Conservation (phyloP, 1,140 invertebrate species). For the Brachionus plicatilis region DNA sequence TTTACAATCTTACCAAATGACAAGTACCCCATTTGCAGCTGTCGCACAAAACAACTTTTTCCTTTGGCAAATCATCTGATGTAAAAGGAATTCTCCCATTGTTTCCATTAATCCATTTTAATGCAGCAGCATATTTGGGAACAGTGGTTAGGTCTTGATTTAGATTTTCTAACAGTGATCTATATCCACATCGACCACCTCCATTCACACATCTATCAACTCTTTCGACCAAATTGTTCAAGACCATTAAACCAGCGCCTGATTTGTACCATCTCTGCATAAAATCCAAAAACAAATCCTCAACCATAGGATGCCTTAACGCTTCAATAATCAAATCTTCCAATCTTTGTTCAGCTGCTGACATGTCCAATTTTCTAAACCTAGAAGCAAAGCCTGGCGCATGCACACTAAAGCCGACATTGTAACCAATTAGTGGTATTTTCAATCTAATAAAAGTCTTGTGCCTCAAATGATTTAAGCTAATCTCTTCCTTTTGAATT, state of each 20-base stretch:
- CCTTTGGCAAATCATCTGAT: constrained; percentile 1
- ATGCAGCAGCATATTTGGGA: constrained; percentile 44
- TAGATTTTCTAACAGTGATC: constrained; percentile 46
- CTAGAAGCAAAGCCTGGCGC: neutral
- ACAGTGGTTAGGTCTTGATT: constrained; percentile 44
- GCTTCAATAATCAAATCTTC: constrained; percentile 22
- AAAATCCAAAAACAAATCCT: neutral
- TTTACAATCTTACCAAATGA: neutral
- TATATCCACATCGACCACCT: constrained; percentile 44
- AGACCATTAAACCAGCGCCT: neutral
- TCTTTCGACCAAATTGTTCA: neutral
- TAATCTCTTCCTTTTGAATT: neutral
- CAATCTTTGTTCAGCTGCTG: neutral
- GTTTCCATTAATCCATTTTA: constrained; percentile 40
- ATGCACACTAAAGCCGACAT: constrained; percentile 6
- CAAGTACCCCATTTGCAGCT: neutral
- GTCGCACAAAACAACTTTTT: neutral
- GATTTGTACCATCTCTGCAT: constrained; percentile 4
- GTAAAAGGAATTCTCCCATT: neutral
- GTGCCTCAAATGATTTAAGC: neutral
- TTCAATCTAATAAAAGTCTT: neutral
- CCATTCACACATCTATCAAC: neutral
- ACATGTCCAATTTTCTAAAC: neutral
- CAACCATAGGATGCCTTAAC: neutral
- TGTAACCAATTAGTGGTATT: neutral